Base-by-base conservation (phyloP, 2,797 vertebrate genomes). In the Melanotaenia maccullochi region DNA sequence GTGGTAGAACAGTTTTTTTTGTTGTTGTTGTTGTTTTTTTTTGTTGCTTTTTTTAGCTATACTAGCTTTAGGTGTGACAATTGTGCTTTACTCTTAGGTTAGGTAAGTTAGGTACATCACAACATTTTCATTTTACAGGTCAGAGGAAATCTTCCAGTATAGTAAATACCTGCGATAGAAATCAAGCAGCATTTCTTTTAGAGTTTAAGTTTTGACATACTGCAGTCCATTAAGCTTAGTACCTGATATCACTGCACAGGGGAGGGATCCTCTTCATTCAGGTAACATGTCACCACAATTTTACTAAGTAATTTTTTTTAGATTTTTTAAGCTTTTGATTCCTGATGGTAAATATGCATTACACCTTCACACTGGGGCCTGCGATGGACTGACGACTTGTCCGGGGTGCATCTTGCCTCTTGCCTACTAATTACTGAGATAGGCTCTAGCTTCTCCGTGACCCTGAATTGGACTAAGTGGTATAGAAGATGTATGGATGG, bases 31-130 rank as follows among this genome's bases (percentile, higher is more conserved):
- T 14, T 40, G 4, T 12, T 61, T 38, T 54, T 54, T 52, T 59
- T 77, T 22, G 36, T n/a, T 33, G 25, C 16, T 49, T 28, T 2
- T 65, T 60, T 80, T 25, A 44, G 25, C 8, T 30, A 20, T 49
- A 28, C 5, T 65, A 36, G 47, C 33, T 38, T 8, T 18, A 52
- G 24, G 20, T 9, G 13, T 25, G 68, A 60, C 4, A 57, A 16
- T 59, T 42, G 49, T 49, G 28, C 24, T 24, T 60, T 4, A 44
- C 2, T 47, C 13, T 47, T 35, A 30, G 28, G 28, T 30, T 30
- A 30, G 28, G 28, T 30, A 30, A 30, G 28, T 30, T 30, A 30
- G 28, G 28, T 30, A 30, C 28, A 30, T 30, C 28, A 30, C 28
- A 30, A 30, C 28, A 30, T 30, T 30, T 30, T 30, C 28, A 30